These are phyloP conservation scores for Cheilosia vernalis DNA, from an alignment of 2,888 invertebrate species.

Conservation along the genomic window DNA sequence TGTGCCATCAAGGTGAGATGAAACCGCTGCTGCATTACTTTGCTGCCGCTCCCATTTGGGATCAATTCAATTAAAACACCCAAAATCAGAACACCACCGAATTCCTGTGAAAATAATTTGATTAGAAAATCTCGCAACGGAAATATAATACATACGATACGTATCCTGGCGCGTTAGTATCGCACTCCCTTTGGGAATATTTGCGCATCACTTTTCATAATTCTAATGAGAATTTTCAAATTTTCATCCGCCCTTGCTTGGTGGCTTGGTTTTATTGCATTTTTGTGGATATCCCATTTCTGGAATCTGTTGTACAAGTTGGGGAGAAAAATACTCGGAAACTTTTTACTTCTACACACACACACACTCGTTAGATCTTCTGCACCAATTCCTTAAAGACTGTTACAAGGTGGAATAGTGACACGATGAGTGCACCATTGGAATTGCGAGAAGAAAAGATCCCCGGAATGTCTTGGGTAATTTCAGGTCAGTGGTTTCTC, in stretches of 20 bases:
- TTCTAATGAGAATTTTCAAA: background rate
- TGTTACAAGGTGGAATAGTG: constrained; percentile 42
- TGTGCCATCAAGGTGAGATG: too few relatives aligned
- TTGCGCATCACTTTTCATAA: background rate
- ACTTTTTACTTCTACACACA: background rate
- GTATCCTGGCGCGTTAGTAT: too few relatives aligned
- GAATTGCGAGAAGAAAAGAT: constrained; percentile 21
- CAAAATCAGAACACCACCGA: constrained; percentile 3
- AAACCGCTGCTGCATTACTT: too few relatives aligned
- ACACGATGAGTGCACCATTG: constrained; percentile 15
- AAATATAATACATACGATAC: too few relatives aligned
- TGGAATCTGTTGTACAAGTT: background rate
- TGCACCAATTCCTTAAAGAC: constrained; percentile 58
- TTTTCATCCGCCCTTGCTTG: background rate
- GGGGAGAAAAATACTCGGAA: background rate
- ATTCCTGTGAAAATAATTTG: constrained; percentile 20
- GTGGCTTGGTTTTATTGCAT: constrained; percentile 2
- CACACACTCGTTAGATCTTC: constrained; percentile 53
- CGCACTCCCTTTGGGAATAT: too few relatives aligned
- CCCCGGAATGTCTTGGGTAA: constrained; percentile 58
- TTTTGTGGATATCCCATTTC: background rate
- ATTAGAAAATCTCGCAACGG: constrained; percentile 12
- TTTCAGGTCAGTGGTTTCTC: constrained; percentile 68
- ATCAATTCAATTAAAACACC: background rate
- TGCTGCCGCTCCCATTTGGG: too few relatives aligned